Conservation (phyloP, 2,113 vertebrate species). For the Hirundichthys speculiger region DNA sequence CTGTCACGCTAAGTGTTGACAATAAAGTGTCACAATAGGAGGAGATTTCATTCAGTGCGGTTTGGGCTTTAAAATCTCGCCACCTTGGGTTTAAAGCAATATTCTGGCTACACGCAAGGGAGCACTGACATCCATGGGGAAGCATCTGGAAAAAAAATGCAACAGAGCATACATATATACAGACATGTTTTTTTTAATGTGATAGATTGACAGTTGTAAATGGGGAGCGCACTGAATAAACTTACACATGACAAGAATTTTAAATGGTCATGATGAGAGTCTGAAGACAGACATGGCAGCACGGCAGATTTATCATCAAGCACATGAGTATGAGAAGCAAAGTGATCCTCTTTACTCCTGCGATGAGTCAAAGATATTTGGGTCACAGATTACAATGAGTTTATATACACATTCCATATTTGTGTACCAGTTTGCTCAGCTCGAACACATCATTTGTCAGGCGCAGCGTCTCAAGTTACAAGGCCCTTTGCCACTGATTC, state of each 20-base stretch:
- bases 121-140: not conserved
- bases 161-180: not conserved
- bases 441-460: not conserved
- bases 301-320: not conserved
- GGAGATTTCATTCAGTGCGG: not conserved
- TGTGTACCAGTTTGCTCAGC: not conserved
- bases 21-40: constrained; percentile 19
- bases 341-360: constrained; percentile 6
- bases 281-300: not conserved
- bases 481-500: not conserved
- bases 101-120: not conserved
- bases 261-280: not conserved
- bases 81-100: not conserved
- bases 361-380: not conserved
- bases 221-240: not conserved
- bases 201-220: not conserved
- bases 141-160: constrained; percentile 2
- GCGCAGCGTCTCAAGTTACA: not conserved
- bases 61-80: constrained; percentile 10
- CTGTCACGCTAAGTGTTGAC: constrained; percentile 26
- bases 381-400: not conserved
- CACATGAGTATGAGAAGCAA: not conserved
- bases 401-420: not conserved
- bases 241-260: not conserved
- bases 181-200: not conserved